A percentile compares a stretch with the other conserved stretches of the same genome.
Evolutionary conservation across 2,797 vertebrate genomes (phyloP).

Genomic region (Oryzias dopingdopingensis): DNA sequence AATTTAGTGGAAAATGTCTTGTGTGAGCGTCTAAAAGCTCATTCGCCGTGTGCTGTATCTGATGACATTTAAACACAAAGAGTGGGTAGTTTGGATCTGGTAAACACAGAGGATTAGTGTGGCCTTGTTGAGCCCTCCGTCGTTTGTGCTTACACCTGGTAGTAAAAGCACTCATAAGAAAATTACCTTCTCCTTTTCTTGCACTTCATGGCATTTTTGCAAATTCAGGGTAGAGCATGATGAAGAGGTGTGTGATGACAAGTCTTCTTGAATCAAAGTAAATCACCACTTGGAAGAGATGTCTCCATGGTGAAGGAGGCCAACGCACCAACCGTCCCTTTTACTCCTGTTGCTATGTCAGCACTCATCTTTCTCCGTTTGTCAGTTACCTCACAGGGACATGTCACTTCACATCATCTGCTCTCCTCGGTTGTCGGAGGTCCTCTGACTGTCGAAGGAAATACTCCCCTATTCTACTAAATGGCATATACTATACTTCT

Average conservation of each 20-base stretch:
- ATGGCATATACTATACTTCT: neutral
- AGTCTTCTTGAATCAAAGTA: constrained; percentile 14
- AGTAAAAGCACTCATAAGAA: neutral
- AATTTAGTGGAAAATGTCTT: neutral
- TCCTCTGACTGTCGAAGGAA: neutral
- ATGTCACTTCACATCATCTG: constrained; percentile 40
- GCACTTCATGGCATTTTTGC: neutral
- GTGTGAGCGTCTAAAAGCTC: neutral
- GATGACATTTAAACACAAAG: constrained; percentile 51
- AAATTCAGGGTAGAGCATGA: too few relatives aligned
- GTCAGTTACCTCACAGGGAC: constrained; percentile 35
- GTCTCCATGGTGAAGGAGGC: constrained; percentile 64
- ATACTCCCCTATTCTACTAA: neutral
- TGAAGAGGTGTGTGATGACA: too few relatives aligned
- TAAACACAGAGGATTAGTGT: constrained; percentile 21
- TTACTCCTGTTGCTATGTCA: constrained; percentile 51
- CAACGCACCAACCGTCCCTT: constrained; percentile 23
- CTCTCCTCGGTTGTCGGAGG: constrained; percentile 14
- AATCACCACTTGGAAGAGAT: constrained; percentile 48
- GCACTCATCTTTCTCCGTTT: constrained; percentile 30
- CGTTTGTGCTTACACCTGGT: neutral
- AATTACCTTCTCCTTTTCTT: neutral
- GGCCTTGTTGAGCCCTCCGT: constrained; percentile 11
- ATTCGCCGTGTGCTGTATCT: constrained; percentile 14
- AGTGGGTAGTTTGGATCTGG: constrained; percentile 8